A percentile compares a stretch with the other conserved stretches of the same genome.
Conservation (phyloP, 1,140 invertebrate genomes). For the Drosophila athabasca region DNA sequence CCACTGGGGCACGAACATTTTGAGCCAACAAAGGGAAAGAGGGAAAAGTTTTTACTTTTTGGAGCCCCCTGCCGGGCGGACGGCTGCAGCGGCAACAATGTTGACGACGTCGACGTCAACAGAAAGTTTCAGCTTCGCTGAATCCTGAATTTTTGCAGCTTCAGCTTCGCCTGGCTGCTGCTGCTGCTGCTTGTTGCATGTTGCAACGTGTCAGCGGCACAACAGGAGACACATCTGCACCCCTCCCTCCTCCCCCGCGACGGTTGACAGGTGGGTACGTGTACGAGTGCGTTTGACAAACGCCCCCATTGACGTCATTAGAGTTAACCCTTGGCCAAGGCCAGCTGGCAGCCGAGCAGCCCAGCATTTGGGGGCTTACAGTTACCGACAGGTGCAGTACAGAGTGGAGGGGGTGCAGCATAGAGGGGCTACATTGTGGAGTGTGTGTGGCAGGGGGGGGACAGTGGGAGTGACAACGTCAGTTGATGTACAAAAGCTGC, state of each 20-base stretch:
- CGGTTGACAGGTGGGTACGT: not conserved
- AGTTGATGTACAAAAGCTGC: conserved; percentile 24
- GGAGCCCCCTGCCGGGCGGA: not conserved
- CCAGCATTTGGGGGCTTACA: no score
- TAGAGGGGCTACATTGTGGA: not conserved
- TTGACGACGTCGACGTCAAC: conserved; percentile 53
- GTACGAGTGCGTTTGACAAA: conserved; percentile 49
- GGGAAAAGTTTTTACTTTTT: conserved; percentile 32
- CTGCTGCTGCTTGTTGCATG: conserved; percentile 68
- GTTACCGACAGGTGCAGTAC: no score
- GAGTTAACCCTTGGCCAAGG: conserved; percentile 55
- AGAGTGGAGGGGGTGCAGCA: not conserved
- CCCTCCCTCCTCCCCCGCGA: no score
- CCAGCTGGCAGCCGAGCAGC: not conserved
- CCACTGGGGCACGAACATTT: conserved; percentile 31
- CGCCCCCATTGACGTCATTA: conserved; percentile 68
- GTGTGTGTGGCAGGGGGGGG: not conserved
- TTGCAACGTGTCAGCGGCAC: conserved; percentile 67
- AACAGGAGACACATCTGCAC: not conserved
- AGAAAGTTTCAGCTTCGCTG: conserved; percentile 65
- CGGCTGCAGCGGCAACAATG: conserved; percentile 2
- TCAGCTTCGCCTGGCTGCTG: conserved; percentile 43
- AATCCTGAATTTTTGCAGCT: conserved; percentile 54
- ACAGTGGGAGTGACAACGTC: conserved; percentile 9
- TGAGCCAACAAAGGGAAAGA: conserved; percentile 22